phyloP scores from a whole-genome alignment of 2,113 vertebrate species.

The Chinchilla lanigera region DNA sequence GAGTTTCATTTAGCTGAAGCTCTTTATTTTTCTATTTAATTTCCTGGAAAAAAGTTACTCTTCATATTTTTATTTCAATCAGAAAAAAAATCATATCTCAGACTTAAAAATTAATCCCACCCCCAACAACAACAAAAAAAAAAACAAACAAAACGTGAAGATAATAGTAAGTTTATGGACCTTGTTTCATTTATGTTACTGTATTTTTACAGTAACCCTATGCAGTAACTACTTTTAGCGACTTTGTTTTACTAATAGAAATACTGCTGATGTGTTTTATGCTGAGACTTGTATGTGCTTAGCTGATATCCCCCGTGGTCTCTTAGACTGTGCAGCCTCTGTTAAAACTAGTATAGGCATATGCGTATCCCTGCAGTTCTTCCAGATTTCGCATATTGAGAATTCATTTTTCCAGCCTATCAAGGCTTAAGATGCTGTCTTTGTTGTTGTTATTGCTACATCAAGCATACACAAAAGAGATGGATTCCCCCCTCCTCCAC shows the following conservation, averaged over 20 bases:
- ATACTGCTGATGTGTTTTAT: neutral
- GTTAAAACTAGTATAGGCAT: neutral
- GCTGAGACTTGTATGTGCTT: neutral
- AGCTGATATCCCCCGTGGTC: neutral
- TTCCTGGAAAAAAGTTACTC: neutral
- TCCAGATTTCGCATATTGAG: neutral
- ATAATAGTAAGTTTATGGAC: neutral
- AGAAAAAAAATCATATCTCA: neutral
- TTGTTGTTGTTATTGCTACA: neutral
- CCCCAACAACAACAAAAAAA: too few species aligned
- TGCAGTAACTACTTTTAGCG: neutral
- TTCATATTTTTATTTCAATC: constrained; percentile 1
- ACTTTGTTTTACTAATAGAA: neutral
- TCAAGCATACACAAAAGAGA: neutral
- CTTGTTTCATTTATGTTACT: constrained; percentile 7
- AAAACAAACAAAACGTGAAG: neutral
- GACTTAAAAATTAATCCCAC: neutral
- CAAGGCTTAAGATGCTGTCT: neutral
- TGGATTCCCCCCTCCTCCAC: accelerated
- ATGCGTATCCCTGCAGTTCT: neutral
- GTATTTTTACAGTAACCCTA: neutral
- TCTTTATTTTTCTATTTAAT: constrained; percentile 44
- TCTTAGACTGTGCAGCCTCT: neutral
- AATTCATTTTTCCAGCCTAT: constrained; percentile 32
- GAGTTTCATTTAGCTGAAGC: neutral